Base-by-base conservation (phyloP, 1,140 invertebrate species). In the Venustaconcha ellipsiformis region DNA sequence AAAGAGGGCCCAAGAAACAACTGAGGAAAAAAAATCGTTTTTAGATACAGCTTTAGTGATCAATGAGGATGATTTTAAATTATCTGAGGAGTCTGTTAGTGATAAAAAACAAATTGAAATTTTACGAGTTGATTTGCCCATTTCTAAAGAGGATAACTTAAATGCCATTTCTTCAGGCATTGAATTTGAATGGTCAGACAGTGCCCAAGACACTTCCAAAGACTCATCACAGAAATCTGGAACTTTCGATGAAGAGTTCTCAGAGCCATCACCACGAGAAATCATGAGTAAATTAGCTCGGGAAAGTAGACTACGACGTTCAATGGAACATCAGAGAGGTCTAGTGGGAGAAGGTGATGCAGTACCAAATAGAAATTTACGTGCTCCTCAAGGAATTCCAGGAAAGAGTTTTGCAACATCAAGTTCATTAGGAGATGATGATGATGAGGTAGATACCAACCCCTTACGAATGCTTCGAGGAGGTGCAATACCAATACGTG, bases 381-480 rank as follows among this genome's bases (percentile, higher is more conserved):
- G 86, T 57, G 86, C 87, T 74, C 87, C 86, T 14, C 83, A 86
- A 57, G 86, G 87, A 59, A 88, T 88, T 69, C 87, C 87, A 57
- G 83, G 78, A 30, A 82, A 84, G 62, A 59, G 56, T 15, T 18
- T 65, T 37, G 58, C 70, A 15, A 15, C 78, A 1, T 59, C 68
- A 59, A 48, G 69, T 17, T 56, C 71, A n/a, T 72, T 75, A 56
- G 72, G 72, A 23, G 77, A 72, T 58, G 84, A 80, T 57, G 82
- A 84, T 57, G 86, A 88, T 14, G 85, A 88, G 55, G 90, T 91
- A 15, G 92, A 92, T 72, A 89, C 90, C 23, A 95, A 95, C 89
- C 95, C 94, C 3, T 88, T 96, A 69, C 88, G 94, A 67, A 94
- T 95, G 92, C 89, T 96, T 37, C 90, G 94, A 58, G 86, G 86